phyloP scores from a whole-genome alignment of 1,140 invertebrate species.

The Caenorhabditis inopinata region DNA sequence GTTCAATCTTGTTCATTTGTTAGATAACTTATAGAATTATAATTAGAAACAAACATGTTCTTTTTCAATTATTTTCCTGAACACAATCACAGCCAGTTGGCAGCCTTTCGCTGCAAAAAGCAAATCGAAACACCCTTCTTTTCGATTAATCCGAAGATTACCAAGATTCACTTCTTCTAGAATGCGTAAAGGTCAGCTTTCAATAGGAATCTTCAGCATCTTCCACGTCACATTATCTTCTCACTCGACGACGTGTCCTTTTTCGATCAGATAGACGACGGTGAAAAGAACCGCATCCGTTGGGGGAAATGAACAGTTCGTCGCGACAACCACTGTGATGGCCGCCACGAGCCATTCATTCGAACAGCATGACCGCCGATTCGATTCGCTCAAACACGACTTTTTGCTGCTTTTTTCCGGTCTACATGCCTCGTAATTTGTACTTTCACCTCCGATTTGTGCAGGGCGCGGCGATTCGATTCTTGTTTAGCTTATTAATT shows the following conservation, averaged over 20 bases:
- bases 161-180: background rate
- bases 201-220: background rate
- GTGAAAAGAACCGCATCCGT: background rate
- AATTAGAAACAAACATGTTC: no score
- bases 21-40: no score
- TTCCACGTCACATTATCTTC: background rate
- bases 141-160: constrained; percentile 27
- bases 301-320: background rate
- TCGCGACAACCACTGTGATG: background rate
- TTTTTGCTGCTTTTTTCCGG: constrained; percentile 1
- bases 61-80: background rate
- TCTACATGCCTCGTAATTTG: background rate
- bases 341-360: constrained; percentile 14
- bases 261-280: constrained; percentile 16
- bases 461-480: background rate
- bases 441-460: background rate
- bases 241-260: constrained; percentile 3
- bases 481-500: background rate
- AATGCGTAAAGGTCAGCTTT: constrained; percentile 10
- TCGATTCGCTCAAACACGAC: background rate
- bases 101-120: constrained; percentile 2
- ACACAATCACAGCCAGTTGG: constrained; percentile 15
- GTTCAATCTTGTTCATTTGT: no score
- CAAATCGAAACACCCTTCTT: background rate
- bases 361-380: background rate